phyloP scores from a whole-genome alignment of 2,797 vertebrate genomes.

The Remorina albescens region DNA sequence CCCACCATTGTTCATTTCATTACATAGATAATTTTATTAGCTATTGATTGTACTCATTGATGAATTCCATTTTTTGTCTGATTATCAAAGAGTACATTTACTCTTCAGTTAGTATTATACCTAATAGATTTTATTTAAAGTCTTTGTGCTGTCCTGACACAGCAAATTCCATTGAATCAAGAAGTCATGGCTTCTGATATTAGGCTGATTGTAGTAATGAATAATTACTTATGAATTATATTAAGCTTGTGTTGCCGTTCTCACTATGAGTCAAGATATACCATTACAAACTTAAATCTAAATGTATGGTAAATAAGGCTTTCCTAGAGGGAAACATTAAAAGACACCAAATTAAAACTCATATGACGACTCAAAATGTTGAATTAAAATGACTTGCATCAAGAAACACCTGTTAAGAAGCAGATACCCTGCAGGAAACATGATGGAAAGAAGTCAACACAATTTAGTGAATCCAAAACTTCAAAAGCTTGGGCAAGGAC shows the following conservation, averaged over 20 bases:
- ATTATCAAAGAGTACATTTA: too few species aligned
- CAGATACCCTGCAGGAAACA: conserved; percentile 16
- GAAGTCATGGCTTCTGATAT: too few species aligned
- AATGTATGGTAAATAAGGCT: neutral
- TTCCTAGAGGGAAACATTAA: neutral
- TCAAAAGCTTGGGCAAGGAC: conserved; percentile 58
- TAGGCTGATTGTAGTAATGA: too few species aligned
- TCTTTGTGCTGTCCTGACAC: too few species aligned
- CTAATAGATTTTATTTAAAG: too few species aligned
- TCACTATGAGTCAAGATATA: neutral
- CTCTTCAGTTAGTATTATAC: too few species aligned
- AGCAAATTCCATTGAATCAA: too few species aligned
- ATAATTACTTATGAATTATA: too few species aligned
- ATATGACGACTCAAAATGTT: conserved; percentile 3
- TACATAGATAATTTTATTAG: too few species aligned
- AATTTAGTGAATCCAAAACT: conserved; percentile 56
- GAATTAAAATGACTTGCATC: neutral
- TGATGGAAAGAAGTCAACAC: conserved; percentile 49
- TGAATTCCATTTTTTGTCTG: too few species aligned
- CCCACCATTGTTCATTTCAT: too few species aligned
- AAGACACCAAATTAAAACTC: neutral
- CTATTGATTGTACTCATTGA: too few species aligned
- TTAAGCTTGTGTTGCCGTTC: neutral
- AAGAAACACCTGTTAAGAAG: conserved; percentile 35
- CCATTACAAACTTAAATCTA: neutral